phyloP scores from a whole-genome alignment of 2,113 vertebrate species.

The Phalacrocorax carbo region DNA sequence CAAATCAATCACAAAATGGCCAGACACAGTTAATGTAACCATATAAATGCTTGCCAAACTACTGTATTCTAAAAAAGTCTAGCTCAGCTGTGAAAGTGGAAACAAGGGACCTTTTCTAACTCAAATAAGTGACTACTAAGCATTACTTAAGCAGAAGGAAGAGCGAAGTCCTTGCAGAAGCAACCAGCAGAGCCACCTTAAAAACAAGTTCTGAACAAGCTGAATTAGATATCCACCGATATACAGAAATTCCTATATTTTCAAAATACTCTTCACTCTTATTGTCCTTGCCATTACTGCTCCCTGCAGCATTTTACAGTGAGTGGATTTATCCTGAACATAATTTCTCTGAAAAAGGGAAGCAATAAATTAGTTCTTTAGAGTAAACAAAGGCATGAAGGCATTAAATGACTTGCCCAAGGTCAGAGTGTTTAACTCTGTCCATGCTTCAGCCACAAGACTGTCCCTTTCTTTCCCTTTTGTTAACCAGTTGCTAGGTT shows the following conservation, averaged over 20 bases:
- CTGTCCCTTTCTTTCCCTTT: background rate
- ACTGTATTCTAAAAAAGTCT: background rate
- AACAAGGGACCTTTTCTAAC: background rate
- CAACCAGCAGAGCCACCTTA: background rate
- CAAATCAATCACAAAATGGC: background rate
- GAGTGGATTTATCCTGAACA: background rate
- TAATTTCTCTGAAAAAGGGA: background rate
- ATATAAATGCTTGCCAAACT: background rate
- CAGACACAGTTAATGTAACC: background rate
- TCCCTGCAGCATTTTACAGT: background rate
- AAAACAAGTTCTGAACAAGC: background rate
- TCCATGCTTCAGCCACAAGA: background rate
- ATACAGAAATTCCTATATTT: background rate
- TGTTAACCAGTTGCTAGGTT: conserved; percentile 9
- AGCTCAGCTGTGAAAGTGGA: background rate
- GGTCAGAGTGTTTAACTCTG: background rate
- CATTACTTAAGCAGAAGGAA: background rate
- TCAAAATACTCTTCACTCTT: background rate
- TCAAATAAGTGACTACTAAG: background rate
- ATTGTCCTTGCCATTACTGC: background rate
- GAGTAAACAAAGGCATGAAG: background rate
- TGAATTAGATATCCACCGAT: background rate
- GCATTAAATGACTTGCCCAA: background rate
- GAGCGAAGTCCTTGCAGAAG: background rate
- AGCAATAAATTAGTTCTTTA: background rate